phyloP scores from a whole-genome alignment of 1,140 invertebrate genomes.

The Zaprionus inermis region DNA sequence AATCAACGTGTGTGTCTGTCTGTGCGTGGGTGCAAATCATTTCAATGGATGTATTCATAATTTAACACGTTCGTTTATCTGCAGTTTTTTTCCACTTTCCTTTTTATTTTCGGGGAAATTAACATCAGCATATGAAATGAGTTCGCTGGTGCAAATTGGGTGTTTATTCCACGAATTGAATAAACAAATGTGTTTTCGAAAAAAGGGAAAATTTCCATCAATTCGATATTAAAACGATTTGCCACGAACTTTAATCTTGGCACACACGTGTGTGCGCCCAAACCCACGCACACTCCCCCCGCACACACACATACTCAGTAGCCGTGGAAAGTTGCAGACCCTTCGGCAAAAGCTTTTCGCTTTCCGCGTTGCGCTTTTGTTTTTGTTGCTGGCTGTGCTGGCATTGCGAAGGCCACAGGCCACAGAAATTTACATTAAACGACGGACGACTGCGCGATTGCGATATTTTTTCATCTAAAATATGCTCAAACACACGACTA shows the following conservation, averaged over 20 bases:
- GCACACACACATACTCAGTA: neutral
- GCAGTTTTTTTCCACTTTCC: conserved; percentile 5
- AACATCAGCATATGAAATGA: conserved; percentile 25
- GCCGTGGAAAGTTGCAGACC: neutral
- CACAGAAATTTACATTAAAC: conserved; percentile 42
- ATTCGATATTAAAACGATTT: conserved; percentile 1
- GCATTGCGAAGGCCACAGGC: conserved; percentile 15
- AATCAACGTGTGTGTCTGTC: neutral
- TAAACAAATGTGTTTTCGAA: conserved; percentile 18
- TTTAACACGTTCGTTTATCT: conserved; percentile 51
- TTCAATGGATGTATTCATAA: conserved; percentile 59
- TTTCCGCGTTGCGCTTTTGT: conserved; percentile 10
- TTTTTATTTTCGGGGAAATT: conserved; percentile 10
- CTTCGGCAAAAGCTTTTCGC: neutral
- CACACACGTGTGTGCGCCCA: neutral
- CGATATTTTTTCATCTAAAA: conserved; percentile 79
- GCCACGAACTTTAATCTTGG: neutral
- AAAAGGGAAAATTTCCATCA: conserved; percentile 2
- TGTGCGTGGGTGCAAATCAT: conserved; percentile 49
- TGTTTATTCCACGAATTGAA: conserved; percentile 16
- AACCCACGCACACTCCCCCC: neutral
- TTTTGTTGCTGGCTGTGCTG: neutral
- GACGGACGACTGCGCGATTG: conserved; percentile 36
- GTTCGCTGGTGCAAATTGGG: conserved; percentile 12
- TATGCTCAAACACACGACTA: conserved; percentile 72